Conservation (phyloP, 2,888 invertebrate genomes). For the Subacronicta megacephala region DNA sequence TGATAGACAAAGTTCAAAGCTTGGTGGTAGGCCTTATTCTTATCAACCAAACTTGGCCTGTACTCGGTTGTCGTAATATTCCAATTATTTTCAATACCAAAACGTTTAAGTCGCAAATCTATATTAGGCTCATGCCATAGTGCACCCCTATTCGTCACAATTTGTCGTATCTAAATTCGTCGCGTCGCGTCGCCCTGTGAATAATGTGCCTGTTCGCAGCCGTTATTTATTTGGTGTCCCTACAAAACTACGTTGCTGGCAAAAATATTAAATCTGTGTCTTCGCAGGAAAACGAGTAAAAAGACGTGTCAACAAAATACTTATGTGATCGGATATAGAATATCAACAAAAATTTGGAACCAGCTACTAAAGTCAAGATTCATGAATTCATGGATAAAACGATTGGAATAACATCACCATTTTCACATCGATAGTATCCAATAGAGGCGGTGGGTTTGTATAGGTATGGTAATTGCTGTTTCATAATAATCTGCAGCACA, state of each 20-base stretch:
- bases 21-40: background rate
- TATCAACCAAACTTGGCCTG: background rate
- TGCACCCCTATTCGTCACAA: conserved; percentile 62
- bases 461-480: too few relatives aligned
- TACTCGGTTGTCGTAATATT: background rate
- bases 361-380: background rate
- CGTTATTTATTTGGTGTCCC: conserved; percentile 28
- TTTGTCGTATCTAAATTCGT: conserved; percentile 60
- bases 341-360: too few relatives aligned
- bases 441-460: too few relatives aligned
- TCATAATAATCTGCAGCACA: too few relatives aligned
- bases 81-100: conserved; percentile 19
- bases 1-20: background rate
- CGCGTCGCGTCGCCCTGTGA: conserved; percentile 27
- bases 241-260: conserved; percentile 16
- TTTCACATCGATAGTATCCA: too few relatives aligned
- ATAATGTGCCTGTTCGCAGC: conserved; percentile 33
- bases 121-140: conserved; percentile 33
- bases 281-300: background rate
- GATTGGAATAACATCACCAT: background rate
- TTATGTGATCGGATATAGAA: too few relatives aligned
- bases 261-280: conserved; percentile 5
- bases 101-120: conserved; percentile 35
- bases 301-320: too few relatives aligned
- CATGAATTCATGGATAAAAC: background rate